Percentiles rank a stretch among this genome's conserved stretches.
Evolutionary conservation across 2,113 vertebrate species (phyloP).

Genomic region (Mastomys natalensis): DNA sequence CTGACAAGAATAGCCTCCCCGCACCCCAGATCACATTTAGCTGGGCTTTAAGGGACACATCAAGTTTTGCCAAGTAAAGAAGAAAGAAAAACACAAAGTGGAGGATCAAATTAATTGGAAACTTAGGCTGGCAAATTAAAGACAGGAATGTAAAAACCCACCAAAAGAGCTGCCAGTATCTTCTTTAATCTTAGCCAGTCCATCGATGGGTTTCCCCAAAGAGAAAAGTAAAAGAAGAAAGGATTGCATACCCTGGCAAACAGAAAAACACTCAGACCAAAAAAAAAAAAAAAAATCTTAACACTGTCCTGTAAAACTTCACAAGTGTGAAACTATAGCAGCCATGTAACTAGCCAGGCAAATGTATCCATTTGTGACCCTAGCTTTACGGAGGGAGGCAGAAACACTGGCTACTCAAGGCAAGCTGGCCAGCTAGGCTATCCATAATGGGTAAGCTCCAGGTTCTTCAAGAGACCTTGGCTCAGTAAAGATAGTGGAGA

Average conservation of each 20-base stretch:
- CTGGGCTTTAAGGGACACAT: neutral
- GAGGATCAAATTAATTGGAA: conserved; percentile 19
- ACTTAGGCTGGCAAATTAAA: conserved; percentile 42
- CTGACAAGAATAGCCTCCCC: neutral
- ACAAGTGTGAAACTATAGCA: neutral
- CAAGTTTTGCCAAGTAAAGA: neutral
- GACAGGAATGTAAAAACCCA: conserved; percentile 28
- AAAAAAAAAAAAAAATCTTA: neutral
- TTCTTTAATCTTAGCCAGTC: neutral
- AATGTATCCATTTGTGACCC: neutral
- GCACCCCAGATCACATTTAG: neutral
- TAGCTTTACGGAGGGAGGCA: neutral
- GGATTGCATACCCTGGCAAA: neutral
- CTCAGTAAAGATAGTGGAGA: neutral
- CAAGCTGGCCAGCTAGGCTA: neutral
- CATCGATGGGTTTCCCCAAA: conserved; percentile 1
- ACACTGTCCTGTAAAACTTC: neutral
- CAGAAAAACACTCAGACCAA: neutral
- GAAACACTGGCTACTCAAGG: neutral
- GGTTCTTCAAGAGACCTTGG: neutral
- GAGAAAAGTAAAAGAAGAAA: neutral
- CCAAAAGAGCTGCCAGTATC: neutral
- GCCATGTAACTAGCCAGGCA: neutral
- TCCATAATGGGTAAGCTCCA: neutral
- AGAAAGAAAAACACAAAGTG: conserved; percentile 9